Evolutionary conservation across 92 coral and sea anemone genomes (phyloP), one percentile per base, ranked within the genome.

Genomic region (Umimayanthus chanpuru): DNA sequence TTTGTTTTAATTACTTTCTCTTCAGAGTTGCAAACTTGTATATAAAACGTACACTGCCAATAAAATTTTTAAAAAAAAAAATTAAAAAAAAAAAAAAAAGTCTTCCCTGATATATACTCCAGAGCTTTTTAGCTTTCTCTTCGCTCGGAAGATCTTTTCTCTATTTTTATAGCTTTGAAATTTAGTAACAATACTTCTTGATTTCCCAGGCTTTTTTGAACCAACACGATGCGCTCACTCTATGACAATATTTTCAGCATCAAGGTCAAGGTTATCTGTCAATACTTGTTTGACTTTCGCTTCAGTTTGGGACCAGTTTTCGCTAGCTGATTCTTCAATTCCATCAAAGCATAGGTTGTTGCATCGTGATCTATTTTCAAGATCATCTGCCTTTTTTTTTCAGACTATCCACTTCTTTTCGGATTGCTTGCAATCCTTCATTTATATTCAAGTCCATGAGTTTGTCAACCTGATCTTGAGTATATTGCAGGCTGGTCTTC

Each of bases 331-430:
- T 73, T 89, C 90, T 38, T 76, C 10, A 30, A 89, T 73, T 15
- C 94, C 88, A 9, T 92, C 90, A 5, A 88, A 89, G 84, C 89
- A 92, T 0, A 92, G 21, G 73, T 92, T 92, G 64, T 88, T 90
- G 16, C 94, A 44, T 47, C 91, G 50, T 9, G 89, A 91, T n/a
- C 93, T 84, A 58, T 90, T 90, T 49, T 90, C 91, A 10, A 90
- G 92, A 55, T 88, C 91, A 38, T 89, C 90, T 4, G 58, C 74
- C 36, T 92, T 91, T 79, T 79, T 79, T 76, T 40, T 20, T 23
- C 20, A 90, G 55, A 4, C 28, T 65, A 6, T 81, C 86, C 30
- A 86, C 20, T 16, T 73, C 28, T 25, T 26, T 53, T 77, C 65
- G 55, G 77, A 89, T 28, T 75, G 25, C 44, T 40, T 76, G 66